These are phyloP conservation scores for Pollenia angustigena DNA, from an alignment of 2,888 invertebrate species.

Conservation along the genomic window DNA sequence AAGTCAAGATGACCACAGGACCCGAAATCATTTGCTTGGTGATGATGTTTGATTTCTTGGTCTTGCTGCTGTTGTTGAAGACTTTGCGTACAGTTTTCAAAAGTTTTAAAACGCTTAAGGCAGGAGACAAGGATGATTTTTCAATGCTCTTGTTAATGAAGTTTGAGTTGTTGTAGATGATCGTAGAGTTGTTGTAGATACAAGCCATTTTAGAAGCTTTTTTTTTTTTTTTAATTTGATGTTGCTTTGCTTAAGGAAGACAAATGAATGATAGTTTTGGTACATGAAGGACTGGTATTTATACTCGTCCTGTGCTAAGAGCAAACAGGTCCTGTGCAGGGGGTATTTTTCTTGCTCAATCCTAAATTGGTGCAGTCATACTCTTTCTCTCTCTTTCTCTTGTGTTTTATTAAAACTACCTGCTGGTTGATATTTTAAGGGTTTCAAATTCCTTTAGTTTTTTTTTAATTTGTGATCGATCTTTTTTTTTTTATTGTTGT, in stretches of 20 bases:
- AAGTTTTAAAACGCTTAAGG: constrained; percentile 70
- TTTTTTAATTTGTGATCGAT: constrained; percentile 47
- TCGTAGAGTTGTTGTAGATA: constrained; percentile 42
- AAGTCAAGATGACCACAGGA: constrained; percentile 45
- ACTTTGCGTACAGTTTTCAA: constrained; percentile 70
- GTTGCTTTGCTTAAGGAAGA: constrained; percentile 46
- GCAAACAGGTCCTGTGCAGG: constrained; percentile 38
- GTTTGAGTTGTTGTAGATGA: constrained; percentile 39
- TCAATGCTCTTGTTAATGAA: constrained; percentile 50
- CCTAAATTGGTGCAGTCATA: neutral
- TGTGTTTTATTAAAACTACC: constrained; percentile 33
- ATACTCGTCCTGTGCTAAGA: constrained; percentile 33
- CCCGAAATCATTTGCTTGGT: constrained; percentile 46
- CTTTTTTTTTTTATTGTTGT: constrained; percentile 35
- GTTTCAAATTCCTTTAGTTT: constrained; percentile 57
- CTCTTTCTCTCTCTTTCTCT: neutral
- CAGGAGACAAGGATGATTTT: constrained; percentile 65
- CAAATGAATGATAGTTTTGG: constrained; percentile 38
- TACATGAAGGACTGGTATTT: constrained; percentile 36
- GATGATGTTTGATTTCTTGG: constrained; percentile 22
- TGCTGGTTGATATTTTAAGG: constrained; percentile 56
- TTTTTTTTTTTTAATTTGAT: constrained; percentile 4
- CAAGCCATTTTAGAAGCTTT: constrained; percentile 46
- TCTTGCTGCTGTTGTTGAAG: constrained; percentile 47
- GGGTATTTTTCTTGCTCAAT: constrained; percentile 6